Base-by-base conservation (phyloP, 2,113 vertebrate species). In the Menura novaehollandiae region DNA sequence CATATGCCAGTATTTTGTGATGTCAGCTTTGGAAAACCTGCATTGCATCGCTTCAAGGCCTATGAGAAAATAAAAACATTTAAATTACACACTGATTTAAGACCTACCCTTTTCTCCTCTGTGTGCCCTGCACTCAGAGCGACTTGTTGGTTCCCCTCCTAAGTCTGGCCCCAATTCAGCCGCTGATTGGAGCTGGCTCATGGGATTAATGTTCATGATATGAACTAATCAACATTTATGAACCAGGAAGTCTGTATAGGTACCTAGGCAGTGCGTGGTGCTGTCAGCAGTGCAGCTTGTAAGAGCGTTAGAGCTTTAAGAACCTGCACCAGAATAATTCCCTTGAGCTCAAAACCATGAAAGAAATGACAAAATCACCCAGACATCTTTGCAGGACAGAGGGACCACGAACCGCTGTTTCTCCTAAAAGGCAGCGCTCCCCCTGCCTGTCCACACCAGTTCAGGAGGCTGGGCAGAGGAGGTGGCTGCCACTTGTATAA, bases 21-120 rank as follows among this genome's bases (percentile, higher is more conserved):
- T 77, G 85, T 96, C 88, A 96, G 58, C 83, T 15, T 41, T 47
- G 44, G 95, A 96, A 97, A 96, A 91, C 64, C 80, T 92, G 75
- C 76, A 89, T 15, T 83, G 55, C 56, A 60, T 75, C 67, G 68
- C 93, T 90, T 74, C 85, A 2, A 81, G 76, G 80, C 82, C 76
- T 90, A 92, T 35, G 58, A 93, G 72, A 87, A 97, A 96, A 96
- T 33, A 75, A 71, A 95, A 97, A 93, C 66, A 93, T 81, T 88
- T 72, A 62, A 89, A 80, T 59, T 64, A 91, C 53, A 88, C 53
- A 72, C 47, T 55, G 30, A 77, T 83, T 80, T 76, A 55, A 62
- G 85, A 77, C 26, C 30, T 71, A 86, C 71, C 68, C 89, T 93
- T 63, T 77, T 87, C 76, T 92, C 72, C 72, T 94, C 52, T 53